A percentile compares a stretch with the other conserved stretches of the same genome.
phyloP scores from a whole-genome alignment of 2,113 vertebrate species.

The Oryzias melastigma region DNA sequence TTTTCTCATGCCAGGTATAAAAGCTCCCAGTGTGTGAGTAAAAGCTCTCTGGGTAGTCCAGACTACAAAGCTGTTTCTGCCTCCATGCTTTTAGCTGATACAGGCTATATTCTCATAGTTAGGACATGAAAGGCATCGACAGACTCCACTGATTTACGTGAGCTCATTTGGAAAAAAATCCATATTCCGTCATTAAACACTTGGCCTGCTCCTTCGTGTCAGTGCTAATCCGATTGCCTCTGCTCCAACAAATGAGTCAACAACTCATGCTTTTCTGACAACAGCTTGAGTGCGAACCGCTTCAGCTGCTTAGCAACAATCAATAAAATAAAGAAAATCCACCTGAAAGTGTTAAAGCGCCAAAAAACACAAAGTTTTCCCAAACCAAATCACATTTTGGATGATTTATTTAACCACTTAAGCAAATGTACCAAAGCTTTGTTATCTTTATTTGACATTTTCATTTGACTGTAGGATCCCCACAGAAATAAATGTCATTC shows the following conservation, averaged over 20 bases:
- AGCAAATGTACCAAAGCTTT: constrained; percentile 8
- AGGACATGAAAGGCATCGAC: constrained; percentile 43
- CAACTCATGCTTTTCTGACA: constrained; percentile 28
- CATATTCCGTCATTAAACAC: constrained; percentile 61
- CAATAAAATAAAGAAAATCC: constrained; percentile 1
- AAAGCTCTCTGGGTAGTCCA: constrained; percentile 4
- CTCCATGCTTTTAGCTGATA: constrained; percentile 27
- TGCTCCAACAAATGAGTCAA: constrained; percentile 41
- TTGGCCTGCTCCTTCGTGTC: constrained; percentile 34
- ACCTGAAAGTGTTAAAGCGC: constrained; percentile 3
- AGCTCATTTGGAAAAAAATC: constrained; percentile 63
- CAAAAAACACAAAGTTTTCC: constrained; percentile 2
- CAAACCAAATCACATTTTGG: constrained; percentile 19
- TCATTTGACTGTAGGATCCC: constrained; percentile 19
- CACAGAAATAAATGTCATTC: constrained; percentile 30
- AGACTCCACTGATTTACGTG: constrained; percentile 52
- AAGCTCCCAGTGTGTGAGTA: constrained; percentile 18
- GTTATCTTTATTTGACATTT: constrained; percentile 19
- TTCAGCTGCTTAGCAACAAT: constrained; percentile 38
- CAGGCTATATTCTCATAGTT: constrained; percentile 26
- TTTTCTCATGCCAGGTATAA: not conserved
- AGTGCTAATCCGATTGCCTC: constrained; percentile 50
- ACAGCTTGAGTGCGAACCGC: not conserved
- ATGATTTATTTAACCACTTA: constrained; percentile 31
- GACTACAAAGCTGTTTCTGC: constrained; percentile 11